Evolutionary conservation across 2,888 invertebrate genomes (phyloP), one percentile per base, ranked within the genome.

Genomic region (Octonoba sinensis): DNA sequence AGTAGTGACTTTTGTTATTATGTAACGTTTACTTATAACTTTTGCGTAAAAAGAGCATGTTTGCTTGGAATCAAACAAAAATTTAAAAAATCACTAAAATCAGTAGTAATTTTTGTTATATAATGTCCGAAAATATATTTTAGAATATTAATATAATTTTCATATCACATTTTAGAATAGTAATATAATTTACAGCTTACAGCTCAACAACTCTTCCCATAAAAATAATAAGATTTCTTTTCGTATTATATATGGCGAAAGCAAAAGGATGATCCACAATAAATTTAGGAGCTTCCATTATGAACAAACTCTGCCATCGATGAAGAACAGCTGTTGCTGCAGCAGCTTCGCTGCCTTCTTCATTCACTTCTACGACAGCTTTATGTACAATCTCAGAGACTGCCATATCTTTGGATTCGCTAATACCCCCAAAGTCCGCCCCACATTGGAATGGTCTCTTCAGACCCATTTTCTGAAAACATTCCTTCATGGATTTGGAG

Each of bases 261-360:
- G 47, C 4, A 56, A 76, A 76, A 4, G 76, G 76, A 51, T 69
- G 76, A 44, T 76, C 76, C 13, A 46, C 70, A 22, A 54, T n/a
- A 36, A 76, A 69, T 6, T 66, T 62, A 11, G 76, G 60, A n/a
- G n/a, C n/a, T n/a, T n/a, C n/a, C n/a, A n/a, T n/a, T n/a, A n/a
- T n/a, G n/a, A n/a, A n/a, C n/a, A n/a, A n/a, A n/a, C n/a, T n/a
- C n/a, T n/a, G n/a, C n/a, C n/a, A n/a, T n/a, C n/a, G n/a, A n/a
- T n/a, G n/a, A n/a, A n/a, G n/a, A 13, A 64, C 54, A 12, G 47
- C 54, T 3, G 76, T 64, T n/a, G 22, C 67, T 4, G 75, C 75
- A 36, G 77, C 64, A 16, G 69, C 76, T 54, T 76, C 69, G 44
- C 54, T 76, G 18, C 76, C 76, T 20, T 62, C 69, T 64, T 76